Evolutionary conservation across 2,797 vertebrate genomes (phyloP).

Genomic region (Babyrousa celebensis): DNA sequence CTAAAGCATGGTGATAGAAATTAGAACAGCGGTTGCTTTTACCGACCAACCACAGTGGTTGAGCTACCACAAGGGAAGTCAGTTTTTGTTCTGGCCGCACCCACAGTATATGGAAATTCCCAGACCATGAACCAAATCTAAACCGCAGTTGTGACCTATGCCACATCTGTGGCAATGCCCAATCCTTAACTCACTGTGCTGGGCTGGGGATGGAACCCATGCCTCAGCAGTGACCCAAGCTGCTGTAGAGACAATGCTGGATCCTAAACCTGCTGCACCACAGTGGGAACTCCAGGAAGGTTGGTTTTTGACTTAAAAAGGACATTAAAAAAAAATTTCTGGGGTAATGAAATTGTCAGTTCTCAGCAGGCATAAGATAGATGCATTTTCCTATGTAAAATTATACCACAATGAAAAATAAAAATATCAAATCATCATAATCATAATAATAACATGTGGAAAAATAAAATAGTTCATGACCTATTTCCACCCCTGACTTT

Average conservation of each 20-base stretch:
- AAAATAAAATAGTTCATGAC: background rate
- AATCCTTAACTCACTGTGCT: too few species aligned
- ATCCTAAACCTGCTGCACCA: too few species aligned
- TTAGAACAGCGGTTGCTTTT: background rate
- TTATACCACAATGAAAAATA: background rate
- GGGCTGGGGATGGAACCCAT: too few species aligned
- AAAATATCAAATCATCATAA: background rate
- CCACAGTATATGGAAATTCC: too few species aligned
- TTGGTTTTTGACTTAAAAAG: background rate
- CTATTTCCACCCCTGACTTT: background rate
- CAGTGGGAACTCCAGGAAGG: background rate
- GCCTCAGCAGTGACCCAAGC: too few species aligned
- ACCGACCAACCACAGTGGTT: background rate
- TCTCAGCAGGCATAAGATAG: background rate
- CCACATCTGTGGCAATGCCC: too few species aligned
- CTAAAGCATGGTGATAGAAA: background rate
- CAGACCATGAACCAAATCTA: too few species aligned
- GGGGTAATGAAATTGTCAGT: background rate
- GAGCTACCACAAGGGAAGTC: too few species aligned
- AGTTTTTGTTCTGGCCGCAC: too few species aligned
- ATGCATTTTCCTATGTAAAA: background rate
- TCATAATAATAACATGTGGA: background rate
- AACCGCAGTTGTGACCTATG: too few species aligned
- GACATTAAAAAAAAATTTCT: background rate
- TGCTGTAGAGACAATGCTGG: too few species aligned